These are phyloP conservation scores for Vespertilio murinus DNA, from an alignment of 2,797 vertebrate genomes.

Conservation along the genomic window DNA sequence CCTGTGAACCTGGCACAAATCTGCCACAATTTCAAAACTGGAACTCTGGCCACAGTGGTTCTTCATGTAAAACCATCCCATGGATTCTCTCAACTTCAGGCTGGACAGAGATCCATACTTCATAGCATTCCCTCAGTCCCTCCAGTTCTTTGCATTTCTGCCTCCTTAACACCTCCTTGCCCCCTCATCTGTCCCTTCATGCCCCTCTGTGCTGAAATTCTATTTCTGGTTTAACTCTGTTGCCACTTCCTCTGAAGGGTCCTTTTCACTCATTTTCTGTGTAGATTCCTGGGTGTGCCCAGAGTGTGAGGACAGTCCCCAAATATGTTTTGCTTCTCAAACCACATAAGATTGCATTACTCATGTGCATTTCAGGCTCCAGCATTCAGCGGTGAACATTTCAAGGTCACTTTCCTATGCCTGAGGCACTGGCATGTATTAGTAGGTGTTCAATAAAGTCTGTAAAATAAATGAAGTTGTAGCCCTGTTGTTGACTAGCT, in stretches of 20 bases:
- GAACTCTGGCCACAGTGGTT: neutral
- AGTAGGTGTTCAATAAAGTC: slow-evolving; percentile 72
- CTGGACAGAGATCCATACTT: neutral
- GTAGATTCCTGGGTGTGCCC: neutral
- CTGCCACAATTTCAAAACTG: neutral
- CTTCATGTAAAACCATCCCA: neutral
- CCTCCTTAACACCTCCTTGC: neutral
- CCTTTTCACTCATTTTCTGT: neutral
- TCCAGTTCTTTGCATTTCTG: neutral
- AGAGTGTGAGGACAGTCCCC: neutral
- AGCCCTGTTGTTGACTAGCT: slow-evolving; percentile 39
- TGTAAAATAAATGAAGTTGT: slow-evolving; percentile 68
- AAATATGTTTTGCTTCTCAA: neutral
- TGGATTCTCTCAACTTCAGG: neutral
- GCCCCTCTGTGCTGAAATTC: neutral
- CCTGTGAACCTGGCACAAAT: neutral
- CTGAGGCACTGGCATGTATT: slow-evolving; percentile 54
- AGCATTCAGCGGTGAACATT: neutral
- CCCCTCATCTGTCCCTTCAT: neutral
- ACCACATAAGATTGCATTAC: neutral
- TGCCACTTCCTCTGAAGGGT: neutral
- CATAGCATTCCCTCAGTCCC: neutral
- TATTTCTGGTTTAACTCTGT: neutral
- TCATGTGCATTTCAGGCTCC: slow-evolving; percentile 44
- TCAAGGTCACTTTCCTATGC: slow-evolving; percentile 34